A percentile compares a stretch with the other conserved stretches of the same genome.
Conservation (phyloP, 1,140 invertebrate species). For the Epicauta chinensis region DNA sequence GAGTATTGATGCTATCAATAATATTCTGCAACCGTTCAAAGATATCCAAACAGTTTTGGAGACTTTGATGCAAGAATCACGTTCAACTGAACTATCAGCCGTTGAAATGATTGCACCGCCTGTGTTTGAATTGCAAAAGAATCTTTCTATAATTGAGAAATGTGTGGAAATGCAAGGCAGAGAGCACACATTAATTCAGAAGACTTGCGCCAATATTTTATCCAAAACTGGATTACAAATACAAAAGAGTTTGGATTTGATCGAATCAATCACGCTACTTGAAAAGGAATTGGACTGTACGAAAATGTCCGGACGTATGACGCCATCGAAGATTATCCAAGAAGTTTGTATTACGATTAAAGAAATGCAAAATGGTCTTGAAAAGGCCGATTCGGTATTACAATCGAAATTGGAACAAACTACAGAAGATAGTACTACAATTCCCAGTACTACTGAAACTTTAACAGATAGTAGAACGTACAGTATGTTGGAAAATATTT, state of each 20-base stretch:
- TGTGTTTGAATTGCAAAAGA: constrained; percentile 55
- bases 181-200: constrained; percentile 56
- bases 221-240: constrained; percentile 51
- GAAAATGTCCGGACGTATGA: constrained; percentile 44
- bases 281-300: constrained; percentile 45
- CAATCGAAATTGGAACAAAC: constrained; percentile 13
- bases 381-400: constrained; percentile 44
- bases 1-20: constrained; percentile 57
- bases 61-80: constrained; percentile 40
- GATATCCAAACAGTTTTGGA: constrained; percentile 56
- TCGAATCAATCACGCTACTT: constrained; percentile 43
- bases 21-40: constrained; percentile 53
- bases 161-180: constrained; percentile 59
- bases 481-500: constrained; percentile 38
- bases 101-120: constrained; percentile 53
- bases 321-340: constrained; percentile 41
- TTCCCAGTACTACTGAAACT: not conserved
- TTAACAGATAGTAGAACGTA: not conserved
- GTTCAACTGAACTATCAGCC: constrained; percentile 42
- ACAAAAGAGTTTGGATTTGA: constrained; percentile 44
- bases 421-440: not conserved
- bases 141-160: constrained; percentile 58
- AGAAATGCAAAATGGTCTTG: constrained; percentile 46
- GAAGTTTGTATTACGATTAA: constrained; percentile 50
- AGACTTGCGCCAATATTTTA: constrained; percentile 56